phyloP scores from a whole-genome alignment of 2,888 invertebrate species.

The Leptopilina drosophilae region DNA sequence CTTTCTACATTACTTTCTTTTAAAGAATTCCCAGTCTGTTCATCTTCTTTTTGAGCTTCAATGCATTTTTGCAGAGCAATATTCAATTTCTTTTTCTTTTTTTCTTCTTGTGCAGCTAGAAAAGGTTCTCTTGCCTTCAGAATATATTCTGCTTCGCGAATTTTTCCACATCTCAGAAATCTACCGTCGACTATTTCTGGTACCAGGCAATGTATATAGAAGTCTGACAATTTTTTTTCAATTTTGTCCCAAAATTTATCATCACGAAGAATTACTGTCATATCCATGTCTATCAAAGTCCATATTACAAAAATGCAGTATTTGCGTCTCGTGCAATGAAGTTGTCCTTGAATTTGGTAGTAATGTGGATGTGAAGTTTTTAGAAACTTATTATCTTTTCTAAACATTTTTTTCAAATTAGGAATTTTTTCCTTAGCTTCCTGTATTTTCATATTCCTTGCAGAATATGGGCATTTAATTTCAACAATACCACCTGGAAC shows the following conservation, averaged over 20 bases:
- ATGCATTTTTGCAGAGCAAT: background rate
- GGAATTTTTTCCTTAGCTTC: background rate
- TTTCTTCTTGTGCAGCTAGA: background rate
- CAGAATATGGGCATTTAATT: background rate
- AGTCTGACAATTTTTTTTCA: slow-evolving; percentile 29
- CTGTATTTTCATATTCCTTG: background rate
- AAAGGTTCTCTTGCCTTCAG: slow-evolving; percentile 21
- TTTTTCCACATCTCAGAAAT: slow-evolving; percentile 4
- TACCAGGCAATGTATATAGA: background rate
- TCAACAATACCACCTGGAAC: background rate
- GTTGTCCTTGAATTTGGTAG: slow-evolving; percentile 31
- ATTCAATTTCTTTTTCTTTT: background rate
- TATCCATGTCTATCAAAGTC: slow-evolving; percentile 3
- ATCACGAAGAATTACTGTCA: slow-evolving; percentile 20
- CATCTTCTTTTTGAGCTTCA: background rate
- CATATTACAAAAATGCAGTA: slow-evolving; percentile 41
- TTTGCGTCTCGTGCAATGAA: background rate
- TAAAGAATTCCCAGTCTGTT: background rate
- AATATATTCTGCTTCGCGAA: slow-evolving; percentile 45
- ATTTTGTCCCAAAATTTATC: slow-evolving; percentile 42
- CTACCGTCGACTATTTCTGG: slow-evolving; percentile 42
- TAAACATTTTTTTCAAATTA: background rate
- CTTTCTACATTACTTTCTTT: background rate
- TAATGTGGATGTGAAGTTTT: slow-evolving; percentile 25
- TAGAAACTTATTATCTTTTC: background rate